Evolutionary conservation across 2,797 vertebrate species (phyloP), one percentile per base, ranked within the genome.

Genomic region (Pipistrellus pygmaeus): DNA sequence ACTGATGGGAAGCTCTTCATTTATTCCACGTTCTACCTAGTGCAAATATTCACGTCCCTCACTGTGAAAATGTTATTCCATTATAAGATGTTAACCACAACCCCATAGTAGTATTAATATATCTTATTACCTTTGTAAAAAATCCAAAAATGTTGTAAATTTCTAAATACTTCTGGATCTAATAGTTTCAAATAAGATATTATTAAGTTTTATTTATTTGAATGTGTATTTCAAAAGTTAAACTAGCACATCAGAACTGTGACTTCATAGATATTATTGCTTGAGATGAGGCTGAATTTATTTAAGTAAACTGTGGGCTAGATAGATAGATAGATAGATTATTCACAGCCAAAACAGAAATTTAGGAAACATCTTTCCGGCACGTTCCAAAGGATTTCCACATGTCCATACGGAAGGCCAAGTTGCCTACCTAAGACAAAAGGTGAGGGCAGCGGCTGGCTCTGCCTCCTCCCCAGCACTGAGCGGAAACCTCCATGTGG

Each of bases 121-220:
- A 46, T 21, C 32, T 85, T 57, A 41, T 78, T 68, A 84, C 18
- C 18, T 83, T 90, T 53, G 38, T 55, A 64, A 95, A 95, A 95
- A 87, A 88, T 30, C 13, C 48, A 83, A 92, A 80, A 62, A 6
- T 38, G 3, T 30, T 68, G 41, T 48, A 38, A 71, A 66, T 82
- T 84, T 84, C 30, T 51, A 95, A 93, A 85, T 27, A 13, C 5
- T 51, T 72, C 78, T 96, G n/a, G 68, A 23, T 21, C 25, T 21
- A 71, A 21, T 9, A 2, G n/a, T 86, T 94, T 85, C 3, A n/a
- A 38, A 55, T n/a, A 85, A 27, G 44, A 81, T 88, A 69, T 3
- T 62, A 4, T 62, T 69, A 71, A 77, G 6, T 4, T 89, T 85
- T 48, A 84, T 90, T 86, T 85, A 73, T 32, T 75, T 69, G 35